phyloP scores from a whole-genome alignment of 2,888 invertebrate species.

The Ophion ventricosus region DNA sequence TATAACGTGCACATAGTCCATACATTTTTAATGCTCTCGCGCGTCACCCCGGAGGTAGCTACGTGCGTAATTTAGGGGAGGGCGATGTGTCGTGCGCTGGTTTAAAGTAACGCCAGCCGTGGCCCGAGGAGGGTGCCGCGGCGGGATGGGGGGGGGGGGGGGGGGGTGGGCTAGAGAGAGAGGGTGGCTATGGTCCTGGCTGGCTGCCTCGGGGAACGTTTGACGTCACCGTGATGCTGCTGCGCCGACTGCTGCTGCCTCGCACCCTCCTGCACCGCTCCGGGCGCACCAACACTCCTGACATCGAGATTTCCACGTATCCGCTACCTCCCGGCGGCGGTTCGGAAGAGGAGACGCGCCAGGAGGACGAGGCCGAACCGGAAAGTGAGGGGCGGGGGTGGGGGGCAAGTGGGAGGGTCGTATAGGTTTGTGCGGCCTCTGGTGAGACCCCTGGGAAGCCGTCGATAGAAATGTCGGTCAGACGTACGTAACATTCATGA shows the following conservation, averaged over 20 bases:
- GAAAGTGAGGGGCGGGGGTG: constrained; percentile 23
- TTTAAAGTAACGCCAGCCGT: constrained; percentile 54
- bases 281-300: constrained; percentile 55
- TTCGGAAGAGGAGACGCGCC: constrained; percentile 11
- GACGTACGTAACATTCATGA: constrained; percentile 64
- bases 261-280: constrained; percentile 22
- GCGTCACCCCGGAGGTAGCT: constrained; percentile 15
- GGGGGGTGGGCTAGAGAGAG: too few species aligned
- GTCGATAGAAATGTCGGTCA: constrained; percentile 64
- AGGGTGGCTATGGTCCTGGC: constrained; percentile 24
- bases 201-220: constrained; percentile 61
- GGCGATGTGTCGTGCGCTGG: constrained; percentile 16
- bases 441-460: constrained; percentile 54
- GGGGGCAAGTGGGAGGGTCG: constrained; percentile 40
- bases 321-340: constrained; percentile 22
- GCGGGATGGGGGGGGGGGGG: constrained; percentile 11
- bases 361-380: too few species aligned
- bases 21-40: constrained; percentile 8
- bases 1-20: background rate
- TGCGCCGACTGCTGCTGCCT: constrained; percentile 16
- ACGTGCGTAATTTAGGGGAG: constrained; percentile 49
- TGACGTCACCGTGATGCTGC: constrained; percentile 53
- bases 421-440: constrained; percentile 65
- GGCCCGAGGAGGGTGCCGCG: background rate
- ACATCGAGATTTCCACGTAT: constrained; percentile 62